phyloP scores from a whole-genome alignment of 2,888 invertebrate genomes.

The Tineola bisselliella region DNA sequence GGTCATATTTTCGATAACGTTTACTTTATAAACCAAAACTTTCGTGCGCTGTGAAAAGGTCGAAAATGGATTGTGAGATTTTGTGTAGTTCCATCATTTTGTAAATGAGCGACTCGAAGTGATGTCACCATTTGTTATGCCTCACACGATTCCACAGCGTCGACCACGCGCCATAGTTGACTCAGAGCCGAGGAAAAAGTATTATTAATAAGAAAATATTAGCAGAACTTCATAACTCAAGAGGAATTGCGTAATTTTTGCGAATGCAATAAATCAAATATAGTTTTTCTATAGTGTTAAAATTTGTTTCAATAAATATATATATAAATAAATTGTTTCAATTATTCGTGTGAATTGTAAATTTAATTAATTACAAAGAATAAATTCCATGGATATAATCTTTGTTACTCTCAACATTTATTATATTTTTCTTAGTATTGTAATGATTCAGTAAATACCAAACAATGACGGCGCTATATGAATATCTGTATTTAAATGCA shows the following conservation, averaged over 20 bases:
- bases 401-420: too few species aligned
- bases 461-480: not conserved
- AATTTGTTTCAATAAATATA: not conserved
- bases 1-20: constrained; percentile 26
- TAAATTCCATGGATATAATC: too few species aligned
- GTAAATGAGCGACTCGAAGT: constrained; percentile 35
- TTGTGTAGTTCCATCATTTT: constrained; percentile 25
- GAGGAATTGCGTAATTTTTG: not conserved
- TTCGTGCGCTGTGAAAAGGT: constrained; percentile 26
- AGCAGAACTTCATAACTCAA: not conserved
- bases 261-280: not conserved
- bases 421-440: not conserved
- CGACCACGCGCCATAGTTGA: constrained; percentile 41
- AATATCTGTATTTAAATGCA: not conserved
- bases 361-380: not conserved
- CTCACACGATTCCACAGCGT: constrained; percentile 35
- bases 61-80: constrained; percentile 23
- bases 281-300: not conserved
- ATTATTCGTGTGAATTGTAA: not conserved
- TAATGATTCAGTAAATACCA: not conserved
- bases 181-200: constrained; percentile 37
- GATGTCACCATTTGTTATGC: constrained; percentile 62
- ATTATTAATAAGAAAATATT: constrained; percentile 5
- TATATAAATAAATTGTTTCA: not conserved
- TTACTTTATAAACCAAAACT: constrained; percentile 27